Percentiles rank a stretch among this genome's conserved stretches.
These are phyloP conservation scores for Colostygia pectinataria DNA, from an alignment of 2,888 invertebrate species.

Conservation along the genomic window DNA sequence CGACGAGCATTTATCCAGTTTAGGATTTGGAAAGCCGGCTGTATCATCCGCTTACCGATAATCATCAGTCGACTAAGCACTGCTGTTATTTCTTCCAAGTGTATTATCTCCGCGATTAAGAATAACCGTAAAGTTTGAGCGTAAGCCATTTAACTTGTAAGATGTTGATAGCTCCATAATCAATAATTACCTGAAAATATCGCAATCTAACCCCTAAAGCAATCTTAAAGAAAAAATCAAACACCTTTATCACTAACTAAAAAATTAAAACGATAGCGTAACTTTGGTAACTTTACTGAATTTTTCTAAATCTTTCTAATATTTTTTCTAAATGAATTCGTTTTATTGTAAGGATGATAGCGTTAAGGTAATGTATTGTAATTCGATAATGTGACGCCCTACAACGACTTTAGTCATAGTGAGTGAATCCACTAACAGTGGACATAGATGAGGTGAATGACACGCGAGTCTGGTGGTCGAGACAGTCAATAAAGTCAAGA, in stretches of 20 bases:
- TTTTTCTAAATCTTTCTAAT: too few relatives aligned
- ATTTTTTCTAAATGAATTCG: too few relatives aligned
- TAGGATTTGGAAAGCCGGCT: slow-evolving; percentile 66
- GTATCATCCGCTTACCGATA: slow-evolving; percentile 61
- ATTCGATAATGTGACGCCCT: slow-evolving; percentile 5
- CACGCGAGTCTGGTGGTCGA: slow-evolving; percentile 33
- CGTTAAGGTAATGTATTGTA: background rate
- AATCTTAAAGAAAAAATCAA: too few relatives aligned
- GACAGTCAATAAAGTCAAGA: slow-evolving; percentile 36
- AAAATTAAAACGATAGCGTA: too few relatives aligned
- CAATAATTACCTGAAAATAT: too few relatives aligned
- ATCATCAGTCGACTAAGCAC: slow-evolving; percentile 29
- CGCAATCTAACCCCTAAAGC: too few relatives aligned
- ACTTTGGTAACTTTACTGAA: too few relatives aligned
- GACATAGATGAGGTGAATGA: slow-evolving; percentile 46
- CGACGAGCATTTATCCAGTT: slow-evolving; percentile 75
- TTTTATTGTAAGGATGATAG: too few relatives aligned
- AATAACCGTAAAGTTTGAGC: slow-evolving; percentile 3
- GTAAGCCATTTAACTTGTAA: background rate
- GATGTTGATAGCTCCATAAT: background rate
- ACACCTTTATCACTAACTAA: too few relatives aligned
- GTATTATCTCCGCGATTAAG: slow-evolving; percentile 10
- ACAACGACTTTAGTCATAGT: slow-evolving; percentile 27
- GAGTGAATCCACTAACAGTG: slow-evolving; percentile 29
- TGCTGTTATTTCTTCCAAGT: slow-evolving; percentile 14